Conservation (phyloP, 2,888 invertebrate species). For the Electrophaes corylata region DNA sequence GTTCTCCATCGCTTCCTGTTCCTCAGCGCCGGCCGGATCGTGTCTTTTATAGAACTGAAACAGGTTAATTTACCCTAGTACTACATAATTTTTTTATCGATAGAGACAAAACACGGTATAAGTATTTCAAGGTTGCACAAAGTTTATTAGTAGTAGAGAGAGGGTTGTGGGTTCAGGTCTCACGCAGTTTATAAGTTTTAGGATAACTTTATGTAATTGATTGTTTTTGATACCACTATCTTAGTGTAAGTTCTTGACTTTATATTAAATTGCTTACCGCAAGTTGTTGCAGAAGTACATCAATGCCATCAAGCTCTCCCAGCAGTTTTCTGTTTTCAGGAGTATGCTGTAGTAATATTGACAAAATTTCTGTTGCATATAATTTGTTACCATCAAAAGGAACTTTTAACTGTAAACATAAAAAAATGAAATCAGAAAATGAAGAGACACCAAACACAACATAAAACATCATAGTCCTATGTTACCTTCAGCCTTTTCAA, state of each 20-base stretch:
- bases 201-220: too few relatives aligned
- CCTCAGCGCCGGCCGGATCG: conserved; percentile 95
- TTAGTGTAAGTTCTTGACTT: too few relatives aligned
- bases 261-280: conserved; percentile 84
- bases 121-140: too few relatives aligned
- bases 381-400: conserved; percentile 98
- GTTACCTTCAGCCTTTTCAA: conserved; percentile 92
- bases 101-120: too few relatives aligned
- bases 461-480: not conserved
- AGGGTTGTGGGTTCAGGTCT: too few relatives aligned
- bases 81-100: too few relatives aligned
- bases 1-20: conserved; percentile 99
- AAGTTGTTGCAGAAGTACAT: conserved; percentile 96
- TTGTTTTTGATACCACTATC: too few relatives aligned
- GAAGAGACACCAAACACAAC: not conserved
- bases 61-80: not conserved
- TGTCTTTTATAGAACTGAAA: conserved; percentile 94
- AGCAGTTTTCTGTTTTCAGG: conserved; percentile 91
- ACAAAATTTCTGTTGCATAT: conserved; percentile 97
- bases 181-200: too few relatives aligned
- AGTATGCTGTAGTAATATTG: conserved; percentile 96
- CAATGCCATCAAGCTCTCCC: conserved; percentile 98
- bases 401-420: conserved; percentile 85
- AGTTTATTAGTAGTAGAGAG: too few relatives aligned
- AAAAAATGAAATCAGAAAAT: not conserved